A percentile compares a stretch with the other conserved stretches of the same genome.
These are phyloP conservation scores for Manacus vitellinus DNA, from an alignment of 2,113 vertebrate species.

Conservation along the genomic window DNA sequence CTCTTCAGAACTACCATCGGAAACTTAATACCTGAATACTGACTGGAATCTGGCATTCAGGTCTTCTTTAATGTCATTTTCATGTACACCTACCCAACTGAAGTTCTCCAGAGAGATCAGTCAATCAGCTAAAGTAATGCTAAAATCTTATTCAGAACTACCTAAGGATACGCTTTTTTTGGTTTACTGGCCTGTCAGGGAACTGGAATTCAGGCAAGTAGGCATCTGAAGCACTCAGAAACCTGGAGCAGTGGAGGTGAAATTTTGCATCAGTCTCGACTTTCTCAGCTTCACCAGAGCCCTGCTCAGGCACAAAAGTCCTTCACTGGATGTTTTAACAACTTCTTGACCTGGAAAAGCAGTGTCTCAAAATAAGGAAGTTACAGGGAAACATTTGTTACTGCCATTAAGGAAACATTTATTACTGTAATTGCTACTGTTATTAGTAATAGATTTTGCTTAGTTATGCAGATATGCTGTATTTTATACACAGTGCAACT, in stretches of 20 bases:
- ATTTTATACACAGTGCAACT: neutral
- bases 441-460: neutral
- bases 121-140: neutral
- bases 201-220: neutral
- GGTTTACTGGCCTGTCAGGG: neutral
- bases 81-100: neutral
- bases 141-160: neutral
- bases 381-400: neutral
- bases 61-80: neutral
- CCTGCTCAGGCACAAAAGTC: neutral
- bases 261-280: neutral
- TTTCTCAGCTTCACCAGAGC: neutral
- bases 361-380: rapidly evolving
- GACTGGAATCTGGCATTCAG: neutral
- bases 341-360: neutral
- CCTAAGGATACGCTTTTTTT: neutral
- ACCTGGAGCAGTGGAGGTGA: neutral
- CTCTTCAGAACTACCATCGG: neutral
- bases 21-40: neutral
- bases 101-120: neutral
- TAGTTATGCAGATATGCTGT: neutral
- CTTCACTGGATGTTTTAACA: neutral
- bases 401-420: neutral
- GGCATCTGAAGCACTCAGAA: neutral
- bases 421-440: neutral